A percentile compares a stretch with the other conserved stretches of the same genome.
Evolutionary conservation across 2,888 invertebrate genomes (phyloP).

Genomic region (Chymomyza procnemis): DNA sequence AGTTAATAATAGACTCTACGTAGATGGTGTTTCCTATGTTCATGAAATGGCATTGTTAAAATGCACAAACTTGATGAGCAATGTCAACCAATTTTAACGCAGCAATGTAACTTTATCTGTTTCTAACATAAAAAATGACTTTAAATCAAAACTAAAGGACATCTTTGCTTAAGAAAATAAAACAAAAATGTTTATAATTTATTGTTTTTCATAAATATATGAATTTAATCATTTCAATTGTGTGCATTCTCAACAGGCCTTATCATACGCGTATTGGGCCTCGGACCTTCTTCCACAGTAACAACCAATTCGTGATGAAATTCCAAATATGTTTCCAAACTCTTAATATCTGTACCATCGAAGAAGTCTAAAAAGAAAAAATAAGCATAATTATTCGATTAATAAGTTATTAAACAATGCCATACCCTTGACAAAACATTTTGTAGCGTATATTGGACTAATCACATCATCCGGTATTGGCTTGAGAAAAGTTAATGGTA

Average conservation of each 20-base stretch:
- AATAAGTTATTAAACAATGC: background rate
- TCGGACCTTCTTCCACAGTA: slow-evolving; percentile 34
- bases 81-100: background rate
- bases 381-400: background rate
- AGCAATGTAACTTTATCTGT: no score
- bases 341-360: slow-evolving; percentile 15
- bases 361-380: background rate
- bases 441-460: slow-evolving; percentile 22
- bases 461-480: slow-evolving; percentile 29
- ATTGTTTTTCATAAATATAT: no score
- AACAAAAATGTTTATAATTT: no score
- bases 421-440: slow-evolving; percentile 51
- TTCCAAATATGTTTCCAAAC: slow-evolving; percentile 28
- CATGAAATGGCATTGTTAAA: background rate
- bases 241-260: slow-evolving; percentile 21
- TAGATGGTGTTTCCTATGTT: background rate
- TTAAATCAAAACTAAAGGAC: no score
- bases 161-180: no score
- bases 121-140: no score
- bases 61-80: background rate
- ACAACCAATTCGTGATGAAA: slow-evolving; percentile 8
- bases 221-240: no score
- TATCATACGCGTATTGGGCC: slow-evolving; percentile 34
- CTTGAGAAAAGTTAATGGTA: slow-evolving; percentile 28
- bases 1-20: background rate